Conservation (phyloP, 2,113 vertebrate genomes). For the Gopherus flavomarginatus region DNA sequence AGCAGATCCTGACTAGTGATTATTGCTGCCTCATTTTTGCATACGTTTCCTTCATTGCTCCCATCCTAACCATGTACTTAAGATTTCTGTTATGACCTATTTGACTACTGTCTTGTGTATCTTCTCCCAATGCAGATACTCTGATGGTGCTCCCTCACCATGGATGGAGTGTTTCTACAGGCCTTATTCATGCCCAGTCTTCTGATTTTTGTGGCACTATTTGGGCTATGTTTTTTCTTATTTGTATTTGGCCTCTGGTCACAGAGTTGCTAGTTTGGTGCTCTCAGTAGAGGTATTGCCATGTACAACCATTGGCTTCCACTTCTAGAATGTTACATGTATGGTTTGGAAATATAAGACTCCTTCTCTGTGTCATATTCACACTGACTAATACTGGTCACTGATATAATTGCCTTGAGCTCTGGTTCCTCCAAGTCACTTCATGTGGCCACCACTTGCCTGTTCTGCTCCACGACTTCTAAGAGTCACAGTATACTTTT, state of each 20-base stretch:
- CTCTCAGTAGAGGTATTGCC: not conserved
- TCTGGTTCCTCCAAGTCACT: not conserved
- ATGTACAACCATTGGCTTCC: rapidly evolving
- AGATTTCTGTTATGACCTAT: not conserved
- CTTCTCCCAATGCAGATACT: not conserved
- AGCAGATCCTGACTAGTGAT: not conserved
- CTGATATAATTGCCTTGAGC: not conserved
- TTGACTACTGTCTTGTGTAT: not conserved
- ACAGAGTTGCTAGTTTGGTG: not conserved
- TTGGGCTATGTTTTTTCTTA: not conserved
- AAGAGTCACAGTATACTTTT: not conserved
- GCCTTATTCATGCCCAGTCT: rapidly evolving
- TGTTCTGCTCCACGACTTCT: not conserved
- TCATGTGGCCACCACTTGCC: not conserved
- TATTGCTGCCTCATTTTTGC: not conserved
- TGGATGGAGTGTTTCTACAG: not conserved
- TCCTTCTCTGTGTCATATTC: not conserved
- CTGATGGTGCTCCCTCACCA: not conserved
- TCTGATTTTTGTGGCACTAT: not conserved
- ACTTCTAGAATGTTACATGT: not conserved
- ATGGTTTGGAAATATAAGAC: not conserved
- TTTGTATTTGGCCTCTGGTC: not conserved
- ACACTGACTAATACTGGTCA: not conserved
- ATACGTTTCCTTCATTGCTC: not conserved
- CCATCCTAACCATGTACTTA: not conserved